phyloP scores from a whole-genome alignment of 2,888 invertebrate genomes.

The Emmelina monodactyla region DNA sequence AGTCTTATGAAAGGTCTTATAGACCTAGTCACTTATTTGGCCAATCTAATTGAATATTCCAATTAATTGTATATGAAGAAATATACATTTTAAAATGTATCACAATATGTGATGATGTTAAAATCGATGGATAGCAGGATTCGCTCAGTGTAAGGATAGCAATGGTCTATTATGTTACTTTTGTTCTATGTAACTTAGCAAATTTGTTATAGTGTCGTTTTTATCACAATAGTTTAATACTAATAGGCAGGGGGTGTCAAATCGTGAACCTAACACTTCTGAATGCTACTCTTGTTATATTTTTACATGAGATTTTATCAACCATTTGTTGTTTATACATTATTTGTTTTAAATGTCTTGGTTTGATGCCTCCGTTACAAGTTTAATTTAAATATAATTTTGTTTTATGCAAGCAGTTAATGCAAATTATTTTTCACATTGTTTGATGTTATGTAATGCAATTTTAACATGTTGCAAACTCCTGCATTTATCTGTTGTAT shows the following conservation, averaged over 20 bases:
- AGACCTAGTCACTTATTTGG: slow-evolving; percentile 65
- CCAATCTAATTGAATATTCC: slow-evolving; percentile 64
- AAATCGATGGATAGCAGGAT: slow-evolving; percentile 62
- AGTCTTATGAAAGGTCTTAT: slow-evolving; percentile 60
- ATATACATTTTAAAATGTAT: slow-evolving; percentile 46
- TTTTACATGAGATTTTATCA: slow-evolving; percentile 61
- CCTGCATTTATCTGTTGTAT: slow-evolving; percentile 73
- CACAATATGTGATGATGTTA: slow-evolving; percentile 45
- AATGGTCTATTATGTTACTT: slow-evolving; percentile 64
- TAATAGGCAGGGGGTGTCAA: slow-evolving; percentile 64
- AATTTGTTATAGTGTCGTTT: slow-evolving; percentile 65
- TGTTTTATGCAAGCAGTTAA: slow-evolving; percentile 66
- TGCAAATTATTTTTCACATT: slow-evolving; percentile 66
- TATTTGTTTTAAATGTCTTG: slow-evolving; percentile 58
- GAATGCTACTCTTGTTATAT: slow-evolving; percentile 50
- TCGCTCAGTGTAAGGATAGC: slow-evolving; percentile 62
- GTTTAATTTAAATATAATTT: slow-evolving; percentile 64
- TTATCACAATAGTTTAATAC: slow-evolving; percentile 64
- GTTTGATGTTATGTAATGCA: slow-evolving; percentile 68
- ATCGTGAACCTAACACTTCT: slow-evolving; percentile 51
- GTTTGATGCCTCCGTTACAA: slow-evolving; percentile 65
- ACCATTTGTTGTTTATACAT: slow-evolving; percentile 60
- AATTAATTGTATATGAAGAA: slow-evolving; percentile 62
- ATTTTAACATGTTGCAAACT: slow-evolving; percentile 68
- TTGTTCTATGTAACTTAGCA: slow-evolving; percentile 60